Evolutionary conservation across 2,113 vertebrate species (phyloP), one percentile per base, ranked within the genome.

Genomic region (Mastomys coucha): DNA sequence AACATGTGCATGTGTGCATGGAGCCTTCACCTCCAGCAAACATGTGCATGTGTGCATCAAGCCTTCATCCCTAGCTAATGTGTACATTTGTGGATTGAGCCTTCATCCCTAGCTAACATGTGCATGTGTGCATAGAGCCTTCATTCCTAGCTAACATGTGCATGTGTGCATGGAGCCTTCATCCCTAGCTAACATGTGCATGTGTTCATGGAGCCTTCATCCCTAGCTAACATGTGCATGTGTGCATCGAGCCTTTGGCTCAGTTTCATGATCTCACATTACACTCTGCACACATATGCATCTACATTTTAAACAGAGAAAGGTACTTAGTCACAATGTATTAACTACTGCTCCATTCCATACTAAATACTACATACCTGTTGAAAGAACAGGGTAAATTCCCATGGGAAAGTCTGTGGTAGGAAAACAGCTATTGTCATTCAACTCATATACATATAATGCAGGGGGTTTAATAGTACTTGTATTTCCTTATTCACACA

Each of bases 181-280:
- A 12, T 9, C 60, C 7, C 1, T 22, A 4, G 51, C 6, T 58
- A 1, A 0, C 31, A 28, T 73, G 45, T 70, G 65, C 70, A n/a
- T 31, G 65, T 69, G 67, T 0, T 1, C 56, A 39, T 49, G 8
- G 0, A 1, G 14, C 31, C 1, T 0, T 51, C 12, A 12, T 58
- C 56, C 16, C 20, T 7, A 49, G 42, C 75, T 77, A 49, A 49
- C 75, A 49, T 49, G 45, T 70, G 65, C 36, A 20, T 31, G 65
- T 69, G 67, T 0, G 2, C 56, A 39, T 49, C 11, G 0, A 1
- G 14, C 24, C 1, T 0, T 51, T 1, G 0, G 22, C 60, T 9
- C 19, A 5, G 39, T 39, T 42, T 31, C 1, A 0, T 20, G 33
- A 51, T 8, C 4, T 58, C 8, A 0, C 39, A 24, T 17, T 28